Evolutionary conservation across 2,888 invertebrate species (phyloP).

Genomic region (Siphlonurus alternatus): DNA sequence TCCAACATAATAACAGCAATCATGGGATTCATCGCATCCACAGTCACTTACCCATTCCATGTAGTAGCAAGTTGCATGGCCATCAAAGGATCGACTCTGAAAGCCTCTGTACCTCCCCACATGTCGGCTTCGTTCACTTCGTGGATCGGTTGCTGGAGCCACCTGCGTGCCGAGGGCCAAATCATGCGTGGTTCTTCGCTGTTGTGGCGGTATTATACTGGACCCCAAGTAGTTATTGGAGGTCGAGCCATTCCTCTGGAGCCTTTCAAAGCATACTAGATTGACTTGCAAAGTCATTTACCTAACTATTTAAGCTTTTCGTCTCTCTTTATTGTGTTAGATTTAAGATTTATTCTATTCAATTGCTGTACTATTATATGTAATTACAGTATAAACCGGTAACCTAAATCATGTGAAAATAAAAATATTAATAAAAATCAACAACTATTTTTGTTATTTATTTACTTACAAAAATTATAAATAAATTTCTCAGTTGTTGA

Average conservation of each 20-base stretch:
- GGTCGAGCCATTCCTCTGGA: constrained; percentile 20
- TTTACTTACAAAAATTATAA: too few species aligned
- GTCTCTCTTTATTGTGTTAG: too few species aligned
- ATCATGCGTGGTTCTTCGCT: constrained; percentile 75
- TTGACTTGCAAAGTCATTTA: too few species aligned
- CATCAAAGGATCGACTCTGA: constrained; percentile 44
- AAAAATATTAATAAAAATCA: too few species aligned
- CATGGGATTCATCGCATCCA: constrained; percentile 51
- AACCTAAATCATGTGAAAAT: too few species aligned
- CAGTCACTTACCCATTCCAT: constrained; percentile 80
- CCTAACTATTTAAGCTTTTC: too few species aligned
- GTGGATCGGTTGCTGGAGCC: constrained; percentile 74
- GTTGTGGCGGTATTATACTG: constrained; percentile 53
- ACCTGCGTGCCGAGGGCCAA: constrained; percentile 54
- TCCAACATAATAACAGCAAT: constrained; percentile 15
- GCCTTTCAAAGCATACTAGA: background rate
- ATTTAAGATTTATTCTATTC: too few species aligned
- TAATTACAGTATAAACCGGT: too few species aligned
- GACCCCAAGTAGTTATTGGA: constrained; percentile 27
- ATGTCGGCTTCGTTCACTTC: constrained; percentile 59
- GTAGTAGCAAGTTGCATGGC: constrained; percentile 86
- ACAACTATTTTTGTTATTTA: too few species aligned
- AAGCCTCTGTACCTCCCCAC: constrained; percentile 67
- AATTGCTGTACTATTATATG: too few species aligned
- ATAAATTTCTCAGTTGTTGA: too few species aligned